phyloP scores from a whole-genome alignment of 2,797 vertebrate species.

The Ptychobarbus kaznakovi region DNA sequence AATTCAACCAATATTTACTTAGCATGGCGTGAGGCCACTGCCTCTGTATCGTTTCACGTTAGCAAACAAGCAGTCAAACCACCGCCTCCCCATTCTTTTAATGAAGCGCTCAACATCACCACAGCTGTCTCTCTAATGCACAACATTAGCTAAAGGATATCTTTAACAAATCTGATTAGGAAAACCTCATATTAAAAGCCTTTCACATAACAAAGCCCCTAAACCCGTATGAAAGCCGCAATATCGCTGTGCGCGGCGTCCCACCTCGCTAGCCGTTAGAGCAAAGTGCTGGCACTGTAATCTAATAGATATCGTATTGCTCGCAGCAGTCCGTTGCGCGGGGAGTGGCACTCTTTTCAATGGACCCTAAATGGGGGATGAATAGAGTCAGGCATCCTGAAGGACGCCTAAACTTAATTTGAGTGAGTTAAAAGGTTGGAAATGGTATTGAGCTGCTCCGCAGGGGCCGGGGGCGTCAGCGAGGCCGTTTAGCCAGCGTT shows the following conservation, averaged over 20 bases:
- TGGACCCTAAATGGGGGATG: constrained; percentile 69
- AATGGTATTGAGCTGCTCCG: constrained; percentile 67
- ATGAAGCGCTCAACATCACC: constrained; percentile 51
- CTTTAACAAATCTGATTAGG: constrained; percentile 63
- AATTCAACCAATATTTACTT: background rate
- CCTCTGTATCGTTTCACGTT: background rate
- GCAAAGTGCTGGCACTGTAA: constrained; percentile 66
- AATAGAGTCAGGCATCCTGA: constrained; percentile 70
- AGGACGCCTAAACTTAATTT: constrained; percentile 72
- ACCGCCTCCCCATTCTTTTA: constrained; percentile 44
- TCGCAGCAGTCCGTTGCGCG: constrained; percentile 64
- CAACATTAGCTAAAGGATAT: constrained; percentile 55
- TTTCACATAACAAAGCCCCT: constrained; percentile 61
- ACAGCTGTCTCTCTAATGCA: constrained; percentile 43
- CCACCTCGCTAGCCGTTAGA: constrained; percentile 62
- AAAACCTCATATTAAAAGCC: constrained; percentile 65
- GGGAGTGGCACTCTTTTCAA: constrained; percentile 67
- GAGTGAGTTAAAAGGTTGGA: constrained; percentile 75
- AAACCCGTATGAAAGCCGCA: constrained; percentile 55
- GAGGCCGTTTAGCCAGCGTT: constrained; percentile 57
- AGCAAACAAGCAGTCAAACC: constrained; percentile 36
- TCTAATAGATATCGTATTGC: constrained; percentile 74
- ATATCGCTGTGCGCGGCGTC: constrained; percentile 59
- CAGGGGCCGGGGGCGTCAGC: constrained; percentile 61
- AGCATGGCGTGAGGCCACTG: background rate